A percentile compares a stretch with the other conserved stretches of the same genome.
These are phyloP conservation scores for Lasioglossum villosulum DNA, from an alignment of 2,888 invertebrate genomes.

Conservation along the genomic window DNA sequence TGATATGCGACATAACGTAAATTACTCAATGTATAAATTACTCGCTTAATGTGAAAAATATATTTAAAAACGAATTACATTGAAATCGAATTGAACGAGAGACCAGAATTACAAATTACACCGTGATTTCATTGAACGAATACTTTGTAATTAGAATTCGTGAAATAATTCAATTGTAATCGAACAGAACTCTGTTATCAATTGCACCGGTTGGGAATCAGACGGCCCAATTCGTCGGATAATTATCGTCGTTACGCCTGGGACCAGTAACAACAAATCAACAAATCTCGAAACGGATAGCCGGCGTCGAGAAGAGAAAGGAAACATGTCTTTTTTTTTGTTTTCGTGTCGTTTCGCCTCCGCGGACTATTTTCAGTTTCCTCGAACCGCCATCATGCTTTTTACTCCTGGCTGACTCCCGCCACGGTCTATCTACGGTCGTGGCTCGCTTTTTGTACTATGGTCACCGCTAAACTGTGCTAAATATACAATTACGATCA, in stretches of 20 bases:
- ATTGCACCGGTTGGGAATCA: background rate
- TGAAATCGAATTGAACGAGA: no score
- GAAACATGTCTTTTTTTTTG: constrained; percentile 33
- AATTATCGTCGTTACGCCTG: constrained; percentile 14
- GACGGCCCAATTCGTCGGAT: constrained; percentile 3
- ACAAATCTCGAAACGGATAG: constrained; percentile 19
- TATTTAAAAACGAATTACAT: no score
- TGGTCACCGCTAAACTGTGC: constrained; percentile 60
- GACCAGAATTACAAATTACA: no score
- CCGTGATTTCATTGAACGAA: no score
- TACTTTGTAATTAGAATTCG: no score
- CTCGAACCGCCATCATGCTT: constrained; percentile 3
- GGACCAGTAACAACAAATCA: constrained; percentile 25
- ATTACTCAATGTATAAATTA: no score
- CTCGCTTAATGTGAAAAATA: no score
- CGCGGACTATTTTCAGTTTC: constrained; percentile 9
- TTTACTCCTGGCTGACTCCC: constrained; percentile 29
- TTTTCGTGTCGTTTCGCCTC: constrained; percentile 1
- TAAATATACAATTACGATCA: constrained; percentile 60
- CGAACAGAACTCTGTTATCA: no score
- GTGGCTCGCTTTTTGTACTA: constrained; percentile 65
- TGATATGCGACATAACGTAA: no score
- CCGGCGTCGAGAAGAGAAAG: constrained; percentile 4
- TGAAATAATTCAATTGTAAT: no score
- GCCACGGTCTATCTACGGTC: constrained; percentile 34